These are phyloP conservation scores for Drosophila athabasca DNA, from an alignment of 1,140 invertebrate genomes.

Conservation along the genomic window DNA sequence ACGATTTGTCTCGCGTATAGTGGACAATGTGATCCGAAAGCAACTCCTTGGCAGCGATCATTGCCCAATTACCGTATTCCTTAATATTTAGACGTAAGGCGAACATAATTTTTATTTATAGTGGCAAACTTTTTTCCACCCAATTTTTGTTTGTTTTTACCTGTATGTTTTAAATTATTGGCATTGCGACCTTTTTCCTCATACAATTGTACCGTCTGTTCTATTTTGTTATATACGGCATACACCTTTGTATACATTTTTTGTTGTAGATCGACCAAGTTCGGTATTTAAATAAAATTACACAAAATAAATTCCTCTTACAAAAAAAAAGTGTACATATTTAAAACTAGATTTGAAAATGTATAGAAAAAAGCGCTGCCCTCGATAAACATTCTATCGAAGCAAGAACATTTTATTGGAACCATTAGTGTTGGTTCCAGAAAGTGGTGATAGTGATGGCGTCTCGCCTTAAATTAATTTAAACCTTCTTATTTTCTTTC, in stretches of 20 bases:
- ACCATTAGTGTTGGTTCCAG: too few species aligned
- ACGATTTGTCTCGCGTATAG: constrained; percentile 89
- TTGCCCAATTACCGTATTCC: constrained; percentile 91
- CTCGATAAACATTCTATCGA: too few species aligned
- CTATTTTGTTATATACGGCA: neutral
- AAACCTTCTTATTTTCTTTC: too few species aligned
- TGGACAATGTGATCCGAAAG: constrained; percentile 91
- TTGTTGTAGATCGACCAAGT: constrained; percentile 22
- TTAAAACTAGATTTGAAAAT: too few species aligned
- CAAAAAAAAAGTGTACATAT: neutral
- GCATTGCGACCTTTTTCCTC: neutral
- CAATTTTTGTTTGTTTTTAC: constrained; percentile 5
- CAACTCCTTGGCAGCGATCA: constrained; percentile 94
- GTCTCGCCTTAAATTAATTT: too few species aligned
- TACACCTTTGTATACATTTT: constrained; percentile 13
- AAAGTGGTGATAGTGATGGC: too few species aligned
- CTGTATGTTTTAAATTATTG: constrained; percentile 1
- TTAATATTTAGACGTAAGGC: constrained; percentile 83
- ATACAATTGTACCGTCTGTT: neutral
- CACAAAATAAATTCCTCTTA: constrained; percentile 18
- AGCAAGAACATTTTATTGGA: too few species aligned
- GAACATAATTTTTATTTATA: too few species aligned
- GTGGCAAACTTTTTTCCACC: constrained; percentile 37
- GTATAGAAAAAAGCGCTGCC: too few species aligned
- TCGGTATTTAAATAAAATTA: constrained; percentile 26